A percentile compares a stretch with the other conserved stretches of the same genome.
phyloP scores from a whole-genome alignment of 2,888 invertebrate genomes.

The Andricus curvator region DNA sequence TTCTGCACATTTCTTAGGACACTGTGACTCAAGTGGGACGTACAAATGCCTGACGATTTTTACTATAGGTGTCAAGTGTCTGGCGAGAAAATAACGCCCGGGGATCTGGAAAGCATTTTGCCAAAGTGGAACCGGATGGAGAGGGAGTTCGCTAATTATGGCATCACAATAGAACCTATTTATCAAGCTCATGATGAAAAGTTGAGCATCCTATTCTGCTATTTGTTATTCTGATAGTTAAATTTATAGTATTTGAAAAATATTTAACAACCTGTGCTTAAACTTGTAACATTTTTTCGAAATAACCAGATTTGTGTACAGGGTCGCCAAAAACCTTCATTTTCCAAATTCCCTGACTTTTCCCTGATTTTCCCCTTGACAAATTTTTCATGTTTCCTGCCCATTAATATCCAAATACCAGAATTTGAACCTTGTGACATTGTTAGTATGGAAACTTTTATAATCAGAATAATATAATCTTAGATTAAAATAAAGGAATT shows the following conservation, averaged over 20 bases:
- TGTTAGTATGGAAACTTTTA: too few relatives aligned
- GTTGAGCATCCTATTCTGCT: neutral
- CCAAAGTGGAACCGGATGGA: constrained; percentile 11
- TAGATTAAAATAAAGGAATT: too few relatives aligned
- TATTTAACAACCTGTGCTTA: neutral
- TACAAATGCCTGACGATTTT: constrained; percentile 32
- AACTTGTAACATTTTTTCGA: neutral
- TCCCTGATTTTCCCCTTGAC: too few relatives aligned
- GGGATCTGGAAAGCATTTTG: constrained; percentile 6
- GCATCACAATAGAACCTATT: neutral
- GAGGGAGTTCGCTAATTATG: constrained; percentile 22
- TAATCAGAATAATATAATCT: too few relatives aligned
- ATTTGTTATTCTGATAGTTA: too few relatives aligned
- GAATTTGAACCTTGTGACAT: too few relatives aligned
- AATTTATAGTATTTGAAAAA: neutral
- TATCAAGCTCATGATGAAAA: neutral
- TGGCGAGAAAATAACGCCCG: constrained; percentile 49
- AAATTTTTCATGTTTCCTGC: too few relatives aligned
- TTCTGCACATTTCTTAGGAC: constrained; percentile 22
- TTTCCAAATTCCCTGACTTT: too few relatives aligned
- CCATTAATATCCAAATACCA: too few relatives aligned
- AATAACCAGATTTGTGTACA: neutral
- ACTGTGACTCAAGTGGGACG: constrained; percentile 46
- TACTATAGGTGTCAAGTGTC: constrained; percentile 64
- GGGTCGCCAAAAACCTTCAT: too few relatives aligned